Evolutionary conservation across 2,888 invertebrate genomes (phyloP), one percentile per base, ranked within the genome.

Genomic region (Sisyra terminalis): DNA sequence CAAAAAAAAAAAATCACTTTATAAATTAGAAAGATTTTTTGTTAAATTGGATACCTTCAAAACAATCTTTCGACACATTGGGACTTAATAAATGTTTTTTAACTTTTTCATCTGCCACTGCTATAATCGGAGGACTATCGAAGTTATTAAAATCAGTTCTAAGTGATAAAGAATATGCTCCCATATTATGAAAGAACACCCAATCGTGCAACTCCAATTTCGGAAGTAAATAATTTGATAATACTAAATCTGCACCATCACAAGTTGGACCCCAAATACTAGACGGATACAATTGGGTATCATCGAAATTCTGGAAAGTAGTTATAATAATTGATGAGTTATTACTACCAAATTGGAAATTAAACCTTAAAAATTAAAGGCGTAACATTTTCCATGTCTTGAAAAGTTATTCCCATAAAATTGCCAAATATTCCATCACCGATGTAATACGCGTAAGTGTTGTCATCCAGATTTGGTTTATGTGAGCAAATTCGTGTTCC

Each of bases 231-330:
- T 61, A 59, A 44, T 59, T 47, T 44, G 65, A 55, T 48, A 70
- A 54, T 46, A 70, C 53, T 51, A 67, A 64, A 52, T 78, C 78
- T 36, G 69, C 54, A 11, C 70, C 67, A 53, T 75, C 75, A 52
- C 75, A 76, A 1, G 76, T 78, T 35, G 75, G 75, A 6, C 76
- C 76, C 75, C 74, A 77, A 45, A 75, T 52, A 11, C 57, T 59
- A 8, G 57, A 55, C 18, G 11, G 36, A 38, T 24, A 2, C 7
- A 34, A 7, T 24, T 24, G 24, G 5, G 5, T 24, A 5, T 24
- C 7, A 7, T 24, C 24, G 7, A 5, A 24, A 24, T 24, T 24
- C 24, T 24, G 7, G 6, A 34, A 14, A 14, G 4, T 34, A 11
- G n/a, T n/a, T n/a, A n/a, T n/a, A n/a, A n/a, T n/a, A 34, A 14